Evolutionary conservation across 1,140 invertebrate species (phyloP), one percentile per base, ranked within the genome.

Genomic region (Ostrea edulis): DNA sequence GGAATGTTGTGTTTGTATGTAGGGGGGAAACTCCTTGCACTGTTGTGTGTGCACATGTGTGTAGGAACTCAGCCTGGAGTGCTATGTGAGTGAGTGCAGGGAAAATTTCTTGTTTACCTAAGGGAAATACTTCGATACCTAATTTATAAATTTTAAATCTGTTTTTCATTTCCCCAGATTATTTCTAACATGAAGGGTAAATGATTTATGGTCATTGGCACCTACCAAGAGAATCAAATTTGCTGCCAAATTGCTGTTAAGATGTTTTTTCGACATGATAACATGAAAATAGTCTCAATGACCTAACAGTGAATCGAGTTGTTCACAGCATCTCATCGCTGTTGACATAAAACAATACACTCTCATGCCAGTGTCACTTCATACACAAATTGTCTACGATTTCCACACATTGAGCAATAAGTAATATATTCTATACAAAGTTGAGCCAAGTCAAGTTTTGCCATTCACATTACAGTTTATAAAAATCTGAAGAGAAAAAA

Each of bases 321-420:
- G 35, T 44, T 44, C 5, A 44, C 35, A 77, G 68, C 25, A 12
- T 77, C 68, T 77, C 68, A 77, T 14, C 12, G 55, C 12, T 71
- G 68, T 71, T 71, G 22, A 71, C 68, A 71, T 8, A 71, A 71
- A 14, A 77, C n/a, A 44, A 44, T 44, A 44, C 9, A 14, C 68
- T 12, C 11, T 77, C 25, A 77, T 25, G 68, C 29, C 68, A 77
- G 29, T 77, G 68, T 14, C 68, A 77, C 68, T 77, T 14, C 22
- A 77, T 35, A 77, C 22, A 77, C 14, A 77, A 77, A 77, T 62
- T 77, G 68, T 77, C 68, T 77, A 77, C 68, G 29, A 29, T 35
- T 29, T 77, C 29, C 68, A 77, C 68, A 77, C 68, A 77, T 77
- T 77, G 68, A 77, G 68, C 68, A 77, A 77, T 77, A 77, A 77